phyloP scores from a whole-genome alignment of 2,113 vertebrate species.

The Hydrolagus affinis region DNA sequence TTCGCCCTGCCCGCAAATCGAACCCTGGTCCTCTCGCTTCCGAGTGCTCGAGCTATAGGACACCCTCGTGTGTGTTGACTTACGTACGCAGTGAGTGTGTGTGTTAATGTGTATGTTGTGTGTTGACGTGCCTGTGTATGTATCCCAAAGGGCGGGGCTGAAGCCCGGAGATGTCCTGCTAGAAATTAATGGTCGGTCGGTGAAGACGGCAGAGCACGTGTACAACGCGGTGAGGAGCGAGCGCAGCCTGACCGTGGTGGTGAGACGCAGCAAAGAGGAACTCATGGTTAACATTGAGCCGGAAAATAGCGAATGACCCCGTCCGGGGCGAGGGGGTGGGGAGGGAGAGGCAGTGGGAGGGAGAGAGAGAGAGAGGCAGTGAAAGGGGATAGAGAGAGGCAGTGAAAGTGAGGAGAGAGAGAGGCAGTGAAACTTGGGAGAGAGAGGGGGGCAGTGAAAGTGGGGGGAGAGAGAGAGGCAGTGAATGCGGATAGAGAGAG shows the following conservation, averaged over 20 bases:
- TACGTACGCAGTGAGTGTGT: no score
- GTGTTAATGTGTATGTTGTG: no score
- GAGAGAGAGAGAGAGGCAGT: not conserved
- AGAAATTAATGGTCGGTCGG: constrained; percentile 58
- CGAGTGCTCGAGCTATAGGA: no score
- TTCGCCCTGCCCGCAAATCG: no score
- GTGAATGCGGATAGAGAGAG: no score
- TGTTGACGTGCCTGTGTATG: no score
- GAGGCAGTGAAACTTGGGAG: not conserved
- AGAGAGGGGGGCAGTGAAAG: not conserved
- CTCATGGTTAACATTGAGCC: constrained; percentile 72
- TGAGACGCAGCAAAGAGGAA: constrained; percentile 59
- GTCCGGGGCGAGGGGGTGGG: not conserved
- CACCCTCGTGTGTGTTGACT: no score
- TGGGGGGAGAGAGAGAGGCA: not conserved
- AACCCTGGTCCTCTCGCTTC: no score
- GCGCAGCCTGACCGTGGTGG: constrained; percentile 63
- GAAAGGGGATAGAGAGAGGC: not conserved
- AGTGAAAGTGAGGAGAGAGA: not conserved
- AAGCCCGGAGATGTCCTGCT: constrained; percentile 60
- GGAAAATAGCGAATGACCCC: constrained; percentile 64
- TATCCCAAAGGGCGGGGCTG: constrained; percentile 57
- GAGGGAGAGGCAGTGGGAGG: not conserved
- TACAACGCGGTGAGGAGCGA: constrained; percentile 71
- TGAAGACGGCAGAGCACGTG: constrained; percentile 71